These are phyloP conservation scores for Tyto alba DNA, from an alignment of 2,113 vertebrate species.

Conservation along the genomic window DNA sequence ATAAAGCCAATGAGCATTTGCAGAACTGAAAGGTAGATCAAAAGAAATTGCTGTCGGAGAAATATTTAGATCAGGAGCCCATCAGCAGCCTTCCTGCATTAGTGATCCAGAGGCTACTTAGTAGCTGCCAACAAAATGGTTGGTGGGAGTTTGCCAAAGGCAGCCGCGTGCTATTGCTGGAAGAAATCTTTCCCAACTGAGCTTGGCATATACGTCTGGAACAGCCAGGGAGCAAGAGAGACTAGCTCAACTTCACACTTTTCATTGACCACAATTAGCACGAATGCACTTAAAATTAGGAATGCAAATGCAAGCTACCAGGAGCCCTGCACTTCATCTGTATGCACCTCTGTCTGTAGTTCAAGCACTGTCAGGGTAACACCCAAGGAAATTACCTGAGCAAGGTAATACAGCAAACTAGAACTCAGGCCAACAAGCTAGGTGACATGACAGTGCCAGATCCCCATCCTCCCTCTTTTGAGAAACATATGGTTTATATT, in stretches of 20 bases:
- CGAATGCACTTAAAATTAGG: background rate
- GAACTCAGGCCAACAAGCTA: background rate
- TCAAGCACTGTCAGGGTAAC: background rate
- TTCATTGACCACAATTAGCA: background rate
- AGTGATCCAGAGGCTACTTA: constrained; percentile 21
- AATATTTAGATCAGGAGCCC: background rate
- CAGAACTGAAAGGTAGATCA: constrained; percentile 4
- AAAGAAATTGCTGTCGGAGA: constrained; percentile 46
- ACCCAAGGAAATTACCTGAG: background rate
- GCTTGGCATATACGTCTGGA: background rate
- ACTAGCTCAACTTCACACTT: background rate
- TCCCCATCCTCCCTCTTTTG: background rate
- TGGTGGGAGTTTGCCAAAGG: background rate
- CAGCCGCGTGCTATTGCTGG: background rate
- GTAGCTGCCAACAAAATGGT: constrained; percentile 10
- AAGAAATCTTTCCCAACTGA: constrained; percentile 55
- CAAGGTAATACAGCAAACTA: background rate
- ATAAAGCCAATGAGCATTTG: background rate
- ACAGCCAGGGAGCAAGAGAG: background rate
- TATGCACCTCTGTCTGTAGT: background rate
- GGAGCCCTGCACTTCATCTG: background rate
- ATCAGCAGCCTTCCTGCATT: background rate
- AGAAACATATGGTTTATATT: background rate
- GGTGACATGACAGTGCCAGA: background rate
- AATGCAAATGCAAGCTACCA: background rate